These are phyloP conservation scores for Corvus hawaiiensis DNA, from an alignment of 2,113 vertebrate genomes.

Conservation along the genomic window DNA sequence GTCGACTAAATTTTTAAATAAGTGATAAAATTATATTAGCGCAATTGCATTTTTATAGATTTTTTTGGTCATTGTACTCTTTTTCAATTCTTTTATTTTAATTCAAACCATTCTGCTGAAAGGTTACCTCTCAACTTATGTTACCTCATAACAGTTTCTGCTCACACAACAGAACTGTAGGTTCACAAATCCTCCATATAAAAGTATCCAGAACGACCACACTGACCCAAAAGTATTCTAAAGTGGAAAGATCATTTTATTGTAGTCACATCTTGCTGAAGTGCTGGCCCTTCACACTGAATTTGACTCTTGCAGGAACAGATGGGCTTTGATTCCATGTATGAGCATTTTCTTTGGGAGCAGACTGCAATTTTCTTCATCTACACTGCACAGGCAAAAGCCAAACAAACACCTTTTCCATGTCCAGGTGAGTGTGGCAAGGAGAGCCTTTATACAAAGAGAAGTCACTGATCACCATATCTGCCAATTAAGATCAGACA, in stretches of 20 bases:
- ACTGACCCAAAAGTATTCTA: neutral
- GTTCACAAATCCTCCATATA: constrained; percentile 46
- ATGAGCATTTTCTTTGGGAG: neutral
- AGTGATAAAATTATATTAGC: constrained; percentile 87
- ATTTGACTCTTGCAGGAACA: neutral
- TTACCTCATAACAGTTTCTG: constrained; percentile 66
- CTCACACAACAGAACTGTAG: constrained; percentile 25
- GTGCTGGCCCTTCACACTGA: neutral
- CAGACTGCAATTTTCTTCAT: neutral
- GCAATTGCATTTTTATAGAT: constrained; percentile 87
- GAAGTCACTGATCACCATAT: neutral
- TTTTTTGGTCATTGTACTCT: constrained; percentile 85
- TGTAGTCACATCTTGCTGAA: neutral
- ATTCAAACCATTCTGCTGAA: constrained; percentile 74
- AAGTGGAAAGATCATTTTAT: neutral
- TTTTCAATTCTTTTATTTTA: constrained; percentile 82
- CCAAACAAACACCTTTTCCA: neutral
- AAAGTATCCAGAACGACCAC: neutral
- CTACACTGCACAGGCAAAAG: neutral
- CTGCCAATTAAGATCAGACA: neutral
- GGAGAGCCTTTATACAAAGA: neutral
- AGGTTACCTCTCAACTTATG: constrained; percentile 76
- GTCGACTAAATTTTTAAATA: constrained; percentile 88
- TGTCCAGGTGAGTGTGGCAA: neutral
- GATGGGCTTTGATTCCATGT: neutral